Conservation (phyloP, 2,797 vertebrate genomes). For the Yasuhikotakia modesta region DNA sequence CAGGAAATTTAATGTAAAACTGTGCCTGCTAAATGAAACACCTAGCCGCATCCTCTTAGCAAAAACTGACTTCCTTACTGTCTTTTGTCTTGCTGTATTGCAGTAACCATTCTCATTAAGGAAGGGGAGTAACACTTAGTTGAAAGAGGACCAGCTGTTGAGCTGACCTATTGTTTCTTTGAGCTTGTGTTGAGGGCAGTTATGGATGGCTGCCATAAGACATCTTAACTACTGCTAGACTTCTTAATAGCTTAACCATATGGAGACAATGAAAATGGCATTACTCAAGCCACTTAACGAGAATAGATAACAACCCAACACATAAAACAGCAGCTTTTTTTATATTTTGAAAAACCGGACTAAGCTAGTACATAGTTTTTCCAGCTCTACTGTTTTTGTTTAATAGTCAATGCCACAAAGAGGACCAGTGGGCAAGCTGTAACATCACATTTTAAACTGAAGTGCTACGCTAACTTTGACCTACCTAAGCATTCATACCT, state of each 20-base stretch:
- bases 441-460: neutral
- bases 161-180: slow-evolving; percentile 70
- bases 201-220: slow-evolving; percentile 61
- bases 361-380: neutral
- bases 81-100: slow-evolving; percentile 69
- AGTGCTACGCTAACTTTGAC: neutral
- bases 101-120: slow-evolving; percentile 65
- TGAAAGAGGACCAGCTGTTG: slow-evolving; percentile 77
- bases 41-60: slow-evolving; percentile 51
- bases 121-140: slow-evolving; percentile 63
- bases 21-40: slow-evolving; percentile 63
- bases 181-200: slow-evolving; percentile 54
- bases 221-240: slow-evolving; percentile 47
- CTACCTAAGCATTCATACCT: too few relatives aligned
- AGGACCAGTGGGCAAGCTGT: neutral
- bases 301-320: neutral
- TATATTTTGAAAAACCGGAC: neutral
- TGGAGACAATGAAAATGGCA: slow-evolving; percentile 27
- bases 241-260: slow-evolving; percentile 46
- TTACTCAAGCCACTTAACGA: neutral
- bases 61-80: slow-evolving; percentile 57
- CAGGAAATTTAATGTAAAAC: slow-evolving; percentile 20
- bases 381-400: neutral
- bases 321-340: neutral
- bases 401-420: neutral